These are phyloP conservation scores for Chamaea fasciata DNA, from an alignment of 2,113 vertebrate species.

Conservation along the genomic window DNA sequence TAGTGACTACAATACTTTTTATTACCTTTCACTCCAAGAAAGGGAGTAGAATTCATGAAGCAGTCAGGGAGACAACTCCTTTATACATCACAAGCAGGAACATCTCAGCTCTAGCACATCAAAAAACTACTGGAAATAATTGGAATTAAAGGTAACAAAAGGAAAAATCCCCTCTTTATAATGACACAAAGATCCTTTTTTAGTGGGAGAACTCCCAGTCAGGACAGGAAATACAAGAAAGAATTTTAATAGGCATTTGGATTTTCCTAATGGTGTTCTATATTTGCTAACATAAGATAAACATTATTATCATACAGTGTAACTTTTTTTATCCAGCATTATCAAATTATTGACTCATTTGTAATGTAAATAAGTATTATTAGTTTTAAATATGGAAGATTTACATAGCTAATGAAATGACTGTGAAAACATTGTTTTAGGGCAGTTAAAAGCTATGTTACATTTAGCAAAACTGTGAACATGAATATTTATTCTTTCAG, in stretches of 20 bases:
- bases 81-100: not conserved
- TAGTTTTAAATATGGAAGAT: constrained; percentile 22
- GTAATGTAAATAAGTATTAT: constrained; percentile 28
- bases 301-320: not conserved
- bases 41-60: not conserved
- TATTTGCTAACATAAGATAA: constrained; percentile 18
- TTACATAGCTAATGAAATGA: constrained; percentile 26
- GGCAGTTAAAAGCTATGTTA: not conserved
- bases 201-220: not conserved
- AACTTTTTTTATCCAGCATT: constrained; percentile 6
- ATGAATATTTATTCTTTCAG: constrained; percentile 37
- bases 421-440: constrained; percentile 7
- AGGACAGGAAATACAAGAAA: not conserved
- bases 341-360: constrained; percentile 31
- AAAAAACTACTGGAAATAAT: not conserved
- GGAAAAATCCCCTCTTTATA: not conserved
- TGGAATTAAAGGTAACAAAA: not conserved
- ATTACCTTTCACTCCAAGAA: not conserved
- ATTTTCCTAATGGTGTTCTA: not conserved
- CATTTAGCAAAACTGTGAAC: constrained; percentile 19
- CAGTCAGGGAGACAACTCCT: not conserved
- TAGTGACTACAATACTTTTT: not conserved
- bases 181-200: not conserved
- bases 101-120: not conserved
- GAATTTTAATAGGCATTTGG: not conserved